These are phyloP conservation scores for Peromyscus maniculatus DNA, from an alignment of 2,113 vertebrate species.

Conservation along the genomic window DNA sequence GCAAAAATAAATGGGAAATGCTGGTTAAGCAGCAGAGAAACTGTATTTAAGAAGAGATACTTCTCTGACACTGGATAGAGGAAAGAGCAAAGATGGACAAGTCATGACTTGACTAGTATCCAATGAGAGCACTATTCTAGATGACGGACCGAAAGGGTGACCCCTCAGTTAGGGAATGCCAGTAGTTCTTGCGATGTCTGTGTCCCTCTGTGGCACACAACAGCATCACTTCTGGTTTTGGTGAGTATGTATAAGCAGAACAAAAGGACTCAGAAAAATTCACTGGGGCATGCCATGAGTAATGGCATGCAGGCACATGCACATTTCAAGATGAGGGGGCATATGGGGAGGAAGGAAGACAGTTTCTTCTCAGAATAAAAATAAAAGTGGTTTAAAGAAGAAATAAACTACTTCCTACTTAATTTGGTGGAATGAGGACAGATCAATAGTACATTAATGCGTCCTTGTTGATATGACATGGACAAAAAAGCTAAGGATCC, in stretches of 20 bases:
- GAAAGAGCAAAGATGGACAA: background rate
- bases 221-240: background rate
- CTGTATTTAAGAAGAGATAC: background rate
- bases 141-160: background rate
- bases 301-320: background rate
- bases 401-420: background rate
- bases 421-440: background rate
- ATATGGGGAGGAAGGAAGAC: accelerated
- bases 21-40: background rate
- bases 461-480: background rate
- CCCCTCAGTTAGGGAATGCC: background rate
- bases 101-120: background rate
- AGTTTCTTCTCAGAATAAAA: background rate
- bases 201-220: background rate
- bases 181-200: background rate
- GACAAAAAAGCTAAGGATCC: background rate
- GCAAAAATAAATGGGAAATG: background rate
- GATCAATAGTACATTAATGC: background rate
- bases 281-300: background rate
- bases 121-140: background rate
- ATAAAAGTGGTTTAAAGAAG: background rate
- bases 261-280: background rate
- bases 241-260: background rate
- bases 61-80: background rate
- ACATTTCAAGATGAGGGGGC: background rate